phyloP scores from a whole-genome alignment of 30 jellyfish, hydroid and myxozoan genomes.

The Turritopsis rubra region DNA sequence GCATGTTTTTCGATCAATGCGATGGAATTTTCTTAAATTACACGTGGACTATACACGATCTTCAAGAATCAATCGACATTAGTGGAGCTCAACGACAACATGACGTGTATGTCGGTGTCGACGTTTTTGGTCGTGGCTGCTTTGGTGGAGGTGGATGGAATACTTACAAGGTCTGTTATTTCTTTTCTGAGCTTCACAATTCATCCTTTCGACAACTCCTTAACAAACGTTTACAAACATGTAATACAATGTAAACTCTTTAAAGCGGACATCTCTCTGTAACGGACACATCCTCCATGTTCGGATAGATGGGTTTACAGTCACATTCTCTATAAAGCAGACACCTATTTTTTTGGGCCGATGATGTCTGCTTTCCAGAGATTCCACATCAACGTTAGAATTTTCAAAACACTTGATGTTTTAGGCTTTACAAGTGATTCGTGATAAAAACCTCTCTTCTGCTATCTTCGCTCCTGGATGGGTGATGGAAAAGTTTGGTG shows the following conservation, averaged over 20 bases:
- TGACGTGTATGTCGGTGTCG: constrained; percentile 95
- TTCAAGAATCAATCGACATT: constrained; percentile 45
- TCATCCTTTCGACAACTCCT: too few species aligned
- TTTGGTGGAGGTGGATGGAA: constrained; percentile 99
- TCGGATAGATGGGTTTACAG: too few species aligned
- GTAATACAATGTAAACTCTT: too few species aligned
- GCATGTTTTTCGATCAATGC: constrained; percentile 76
- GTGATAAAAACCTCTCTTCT: constrained; percentile 69
- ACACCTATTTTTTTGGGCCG: too few species aligned
- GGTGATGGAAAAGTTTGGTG: constrained; percentile 84
- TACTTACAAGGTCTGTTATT: constrained; percentile 55
- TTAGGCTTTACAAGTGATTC: constrained; percentile 83
- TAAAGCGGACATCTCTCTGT: too few species aligned
- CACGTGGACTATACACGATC: constrained; percentile 76
- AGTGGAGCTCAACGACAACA: constrained; percentile 54
- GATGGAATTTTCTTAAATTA: constrained; percentile 94
- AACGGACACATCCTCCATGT: too few species aligned
- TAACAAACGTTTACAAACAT: too few species aligned
- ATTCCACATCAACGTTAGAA: too few species aligned
- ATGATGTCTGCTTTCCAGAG: too few species aligned
- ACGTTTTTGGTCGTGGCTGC: constrained; percentile 94
- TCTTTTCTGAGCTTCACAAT: too few species aligned
- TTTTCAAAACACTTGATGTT: background rate
- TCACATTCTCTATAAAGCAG: too few species aligned
- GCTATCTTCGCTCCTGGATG: constrained; percentile 99